A percentile compares a stretch with the other conserved stretches of the same genome.
Evolutionary conservation across 2,797 vertebrate species (phyloP).

Genomic region (Picus viridis): DNA sequence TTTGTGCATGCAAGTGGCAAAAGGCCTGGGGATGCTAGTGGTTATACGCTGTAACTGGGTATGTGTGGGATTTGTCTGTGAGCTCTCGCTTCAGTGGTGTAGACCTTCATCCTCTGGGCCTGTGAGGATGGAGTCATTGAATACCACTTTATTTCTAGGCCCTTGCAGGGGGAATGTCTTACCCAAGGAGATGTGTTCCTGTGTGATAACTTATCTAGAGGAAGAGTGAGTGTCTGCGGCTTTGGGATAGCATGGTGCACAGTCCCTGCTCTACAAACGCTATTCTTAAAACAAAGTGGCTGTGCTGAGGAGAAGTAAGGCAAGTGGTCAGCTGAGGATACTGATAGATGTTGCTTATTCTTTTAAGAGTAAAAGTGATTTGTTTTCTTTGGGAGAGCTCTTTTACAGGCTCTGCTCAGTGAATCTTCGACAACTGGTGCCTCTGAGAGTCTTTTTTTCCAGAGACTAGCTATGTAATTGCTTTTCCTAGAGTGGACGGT

Average conservation of each 20-base stretch:
- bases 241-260: background rate
- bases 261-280: background rate
- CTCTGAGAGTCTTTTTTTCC: background rate
- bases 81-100: background rate
- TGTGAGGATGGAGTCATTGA: background rate
- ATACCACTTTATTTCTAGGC: background rate
- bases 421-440: background rate
- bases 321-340: background rate
- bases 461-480: background rate
- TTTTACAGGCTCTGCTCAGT: background rate
- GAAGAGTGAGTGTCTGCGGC: background rate
- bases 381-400: background rate
- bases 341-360: background rate
- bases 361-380: background rate
- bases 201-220: background rate
- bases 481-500: background rate
- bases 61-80: background rate
- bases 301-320: background rate
- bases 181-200: background rate
- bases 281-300: accelerated
- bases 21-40: background rate
- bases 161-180: background rate
- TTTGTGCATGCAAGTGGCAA: background rate
- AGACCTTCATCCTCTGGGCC: background rate
- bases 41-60: background rate